Evolutionary conservation across 1,140 invertebrate genomes (phyloP).

Genomic region (Tetragnatha versicolor): DNA sequence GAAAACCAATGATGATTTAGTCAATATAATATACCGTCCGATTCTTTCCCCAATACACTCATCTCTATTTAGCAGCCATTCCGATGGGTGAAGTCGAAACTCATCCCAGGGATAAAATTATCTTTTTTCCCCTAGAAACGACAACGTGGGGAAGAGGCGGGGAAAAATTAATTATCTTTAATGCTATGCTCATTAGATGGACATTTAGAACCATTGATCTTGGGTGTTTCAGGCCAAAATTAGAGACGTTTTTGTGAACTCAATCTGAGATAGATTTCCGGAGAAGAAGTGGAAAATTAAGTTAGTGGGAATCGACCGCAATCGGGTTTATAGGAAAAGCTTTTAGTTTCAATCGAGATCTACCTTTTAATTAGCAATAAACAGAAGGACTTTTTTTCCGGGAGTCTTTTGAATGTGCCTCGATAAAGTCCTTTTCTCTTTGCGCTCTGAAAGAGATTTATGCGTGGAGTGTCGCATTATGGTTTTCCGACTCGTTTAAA

Average conservation of each 20-base stretch:
- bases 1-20: no score
- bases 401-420: slow-evolving; percentile 2
- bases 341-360: slow-evolving; percentile 27
- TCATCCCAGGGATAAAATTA: slow-evolving; percentile 38
- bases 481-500: no score
- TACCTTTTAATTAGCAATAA: slow-evolving; percentile 43
- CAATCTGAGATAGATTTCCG: slow-evolving; percentile 31
- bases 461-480: no score
- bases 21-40: no score
- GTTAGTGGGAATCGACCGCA: slow-evolving; percentile 42
- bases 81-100: no score
- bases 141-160: neutral
- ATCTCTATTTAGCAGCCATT: no score
- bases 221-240: slow-evolving; percentile 27
- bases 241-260: slow-evolving; percentile 32
- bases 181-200: slow-evolving; percentile 50
- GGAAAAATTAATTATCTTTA: slow-evolving; percentile 44
- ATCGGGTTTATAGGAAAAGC: slow-evolving; percentile 51
- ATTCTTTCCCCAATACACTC: no score
- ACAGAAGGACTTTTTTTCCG: neutral
- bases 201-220: slow-evolving; percentile 50
- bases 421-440: slow-evolving; percentile 33
- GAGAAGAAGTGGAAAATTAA: slow-evolving; percentile 31
- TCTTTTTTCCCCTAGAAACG: neutral
- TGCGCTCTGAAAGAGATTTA: slow-evolving; percentile 22